Evolutionary conservation across 2,113 vertebrate genomes (phyloP).

Genomic region (Neomonachus schauinslandi): DNA sequence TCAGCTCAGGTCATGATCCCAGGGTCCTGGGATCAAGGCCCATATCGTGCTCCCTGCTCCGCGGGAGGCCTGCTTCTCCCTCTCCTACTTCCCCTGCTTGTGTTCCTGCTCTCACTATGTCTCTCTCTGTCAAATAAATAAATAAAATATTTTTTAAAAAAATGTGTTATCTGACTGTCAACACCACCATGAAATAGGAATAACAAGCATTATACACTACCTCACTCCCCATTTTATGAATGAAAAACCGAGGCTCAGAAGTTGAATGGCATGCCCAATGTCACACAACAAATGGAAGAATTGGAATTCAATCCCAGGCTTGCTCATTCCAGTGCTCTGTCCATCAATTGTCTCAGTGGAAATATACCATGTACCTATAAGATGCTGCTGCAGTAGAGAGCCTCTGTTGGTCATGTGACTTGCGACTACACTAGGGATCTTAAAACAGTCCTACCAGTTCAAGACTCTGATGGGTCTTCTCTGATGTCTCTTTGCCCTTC

Average conservation of each 20-base stretch:
- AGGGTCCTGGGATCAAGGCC: too few relatives aligned
- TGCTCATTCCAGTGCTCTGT: not conserved
- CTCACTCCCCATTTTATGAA: not conserved
- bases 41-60: too few relatives aligned
- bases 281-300: not conserved
- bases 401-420: not conserved
- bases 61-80: too few relatives aligned
- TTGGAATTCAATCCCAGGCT: not conserved
- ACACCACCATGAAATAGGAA: not conserved
- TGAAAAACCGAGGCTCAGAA: not conserved
- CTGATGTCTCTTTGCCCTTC: not conserved
- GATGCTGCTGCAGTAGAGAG: accelerated
- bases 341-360: too few relatives aligned
- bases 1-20: too few relatives aligned
- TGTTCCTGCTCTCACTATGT: too few relatives aligned
- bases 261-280: not conserved
- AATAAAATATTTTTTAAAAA: too few relatives aligned
- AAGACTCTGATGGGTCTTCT: not conserved
- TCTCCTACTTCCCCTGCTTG: too few relatives aligned
- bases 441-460: too few relatives aligned
- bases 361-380: accelerated
- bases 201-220: not conserved
- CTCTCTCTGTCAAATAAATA: too few relatives aligned
- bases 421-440: too few relatives aligned
- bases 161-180: not conserved